Evolutionary conservation across 2,888 invertebrate genomes (phyloP).

Genomic region (Sarcophaga caerulescens): DNA sequence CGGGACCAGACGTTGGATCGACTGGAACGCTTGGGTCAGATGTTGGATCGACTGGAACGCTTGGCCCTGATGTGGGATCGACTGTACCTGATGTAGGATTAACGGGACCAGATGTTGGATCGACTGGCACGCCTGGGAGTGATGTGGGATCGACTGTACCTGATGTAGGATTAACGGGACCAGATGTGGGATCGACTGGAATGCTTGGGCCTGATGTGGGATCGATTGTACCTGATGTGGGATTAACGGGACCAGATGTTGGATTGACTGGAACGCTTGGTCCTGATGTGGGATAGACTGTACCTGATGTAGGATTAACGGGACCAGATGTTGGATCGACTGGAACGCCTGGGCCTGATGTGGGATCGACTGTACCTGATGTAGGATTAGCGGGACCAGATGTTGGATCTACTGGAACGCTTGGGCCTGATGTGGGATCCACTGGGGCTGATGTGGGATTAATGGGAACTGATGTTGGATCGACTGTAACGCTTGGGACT

Average conservation of each 20-base stretch:
- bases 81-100: neutral
- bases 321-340: constrained; percentile 20
- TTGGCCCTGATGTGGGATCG: constrained; percentile 21
- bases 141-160: constrained; percentile 33
- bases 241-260: constrained; percentile 55
- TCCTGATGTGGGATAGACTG: constrained; percentile 8
- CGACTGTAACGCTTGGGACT: constrained; percentile 22
- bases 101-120: no score
- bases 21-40: constrained; percentile 24
- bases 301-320: neutral
- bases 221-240: constrained; percentile 43
- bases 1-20: constrained; percentile 36
- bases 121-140: neutral
- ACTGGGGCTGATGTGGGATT: constrained; percentile 52
- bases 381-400: constrained; percentile 2
- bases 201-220: constrained; percentile 49
- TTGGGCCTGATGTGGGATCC: constrained; percentile 29
- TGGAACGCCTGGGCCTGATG: constrained; percentile 24
- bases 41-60: constrained; percentile 11
- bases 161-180: constrained; percentile 34
- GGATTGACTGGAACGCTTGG: constrained; percentile 25
- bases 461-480: constrained; percentile 37
- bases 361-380: neutral
- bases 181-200: constrained; percentile 17
- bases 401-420: constrained; percentile 39